Conservation (phyloP, 2,113 vertebrate species). For the Donacobius atricapilla region DNA sequence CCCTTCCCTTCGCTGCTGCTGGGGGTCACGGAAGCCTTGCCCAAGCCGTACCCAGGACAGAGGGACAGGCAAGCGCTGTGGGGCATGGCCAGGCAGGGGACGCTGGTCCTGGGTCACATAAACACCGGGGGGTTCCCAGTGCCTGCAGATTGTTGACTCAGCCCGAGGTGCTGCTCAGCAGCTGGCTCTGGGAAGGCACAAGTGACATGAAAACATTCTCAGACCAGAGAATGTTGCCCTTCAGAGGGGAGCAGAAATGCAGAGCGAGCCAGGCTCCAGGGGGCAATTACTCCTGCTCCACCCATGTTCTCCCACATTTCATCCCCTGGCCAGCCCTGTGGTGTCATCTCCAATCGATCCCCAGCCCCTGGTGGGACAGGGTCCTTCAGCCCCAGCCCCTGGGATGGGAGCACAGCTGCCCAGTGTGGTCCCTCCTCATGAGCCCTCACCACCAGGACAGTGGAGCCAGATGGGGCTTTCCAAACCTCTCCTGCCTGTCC, state of each 20-base stretch:
- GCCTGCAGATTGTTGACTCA: background rate
- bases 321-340: background rate
- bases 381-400: background rate
- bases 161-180: background rate
- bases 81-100: background rate
- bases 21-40: background rate
- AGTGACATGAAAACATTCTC: background rate
- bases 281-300: background rate
- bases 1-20: background rate
- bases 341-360: rapidly evolving
- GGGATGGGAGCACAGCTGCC: background rate
- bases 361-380: background rate
- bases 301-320: rapidly evolving
- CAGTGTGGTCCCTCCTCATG: rapidly evolving
- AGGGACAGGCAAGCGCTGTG: background rate
- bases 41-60: background rate
- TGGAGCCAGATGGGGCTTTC: background rate
- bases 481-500: background rate
- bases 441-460: background rate
- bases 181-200: background rate
- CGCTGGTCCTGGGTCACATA: background rate
- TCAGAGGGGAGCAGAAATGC: background rate
- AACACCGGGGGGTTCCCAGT: background rate
- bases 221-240: background rate
- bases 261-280: background rate